Evolutionary conservation across 2,797 vertebrate species (phyloP).

Genomic region (Rhodeus uyekii): DNA sequence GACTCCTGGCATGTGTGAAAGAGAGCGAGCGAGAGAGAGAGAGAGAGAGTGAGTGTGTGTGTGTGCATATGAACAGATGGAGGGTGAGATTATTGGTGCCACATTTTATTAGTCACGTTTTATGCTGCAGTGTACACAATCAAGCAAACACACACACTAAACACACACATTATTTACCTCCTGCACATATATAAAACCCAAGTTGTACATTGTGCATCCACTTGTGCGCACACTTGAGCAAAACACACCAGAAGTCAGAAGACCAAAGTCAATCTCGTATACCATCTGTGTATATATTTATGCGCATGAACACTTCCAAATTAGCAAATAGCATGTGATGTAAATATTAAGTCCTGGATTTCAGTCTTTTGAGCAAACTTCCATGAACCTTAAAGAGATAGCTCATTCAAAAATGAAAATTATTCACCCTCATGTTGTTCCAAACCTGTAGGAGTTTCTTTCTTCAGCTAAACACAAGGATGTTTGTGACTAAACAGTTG

Average conservation of each 20-base stretch:
- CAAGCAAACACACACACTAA: slow-evolving; percentile 30
- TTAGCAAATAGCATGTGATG: background rate
- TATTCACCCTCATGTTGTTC: too few relatives aligned
- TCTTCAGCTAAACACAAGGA: too few relatives aligned
- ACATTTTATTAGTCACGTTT: slow-evolving; percentile 57
- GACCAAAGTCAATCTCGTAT: slow-evolving; percentile 4
- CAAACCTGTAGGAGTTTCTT: background rate
- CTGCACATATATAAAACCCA: slow-evolving; percentile 31
- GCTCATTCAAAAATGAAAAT: background rate
- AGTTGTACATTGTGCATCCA: background rate
- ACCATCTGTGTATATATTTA: background rate
- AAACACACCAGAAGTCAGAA: background rate
- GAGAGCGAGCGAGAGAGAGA: background rate
- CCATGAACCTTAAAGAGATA: background rate
- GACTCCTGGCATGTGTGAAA: slow-evolving; percentile 14
- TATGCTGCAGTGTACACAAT: slow-evolving; percentile 4
- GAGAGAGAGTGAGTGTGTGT: slow-evolving; percentile 30
- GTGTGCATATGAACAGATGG: slow-evolving; percentile 65
- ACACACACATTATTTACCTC: slow-evolving; percentile 24
- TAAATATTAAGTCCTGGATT: background rate
- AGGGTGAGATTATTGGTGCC: slow-evolving; percentile 58
- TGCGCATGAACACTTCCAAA: slow-evolving; percentile 2
- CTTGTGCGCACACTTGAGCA: background rate
- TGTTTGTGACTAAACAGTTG: too few relatives aligned
- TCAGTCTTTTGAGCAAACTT: background rate